These are phyloP conservation scores for Galeopsomyia nigrocyanea DNA, from an alignment of 2,888 invertebrate genomes.

Conservation along the genomic window DNA sequence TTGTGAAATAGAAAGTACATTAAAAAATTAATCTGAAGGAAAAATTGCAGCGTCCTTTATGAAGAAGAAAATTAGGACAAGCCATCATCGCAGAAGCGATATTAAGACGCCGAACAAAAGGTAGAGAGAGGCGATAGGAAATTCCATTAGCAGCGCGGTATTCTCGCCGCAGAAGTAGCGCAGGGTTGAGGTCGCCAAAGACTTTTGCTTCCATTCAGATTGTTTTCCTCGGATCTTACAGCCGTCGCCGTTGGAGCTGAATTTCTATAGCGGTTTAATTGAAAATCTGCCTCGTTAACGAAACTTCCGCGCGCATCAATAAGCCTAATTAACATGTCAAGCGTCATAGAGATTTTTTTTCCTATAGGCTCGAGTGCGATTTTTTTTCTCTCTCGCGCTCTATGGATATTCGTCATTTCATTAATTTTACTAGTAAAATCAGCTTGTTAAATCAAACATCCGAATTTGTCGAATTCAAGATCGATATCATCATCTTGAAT, in stretches of 20 bases:
- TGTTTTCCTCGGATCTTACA: constrained; percentile 33
- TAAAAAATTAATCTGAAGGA: no score
- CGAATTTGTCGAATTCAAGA: no score
- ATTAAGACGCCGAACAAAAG: not conserved
- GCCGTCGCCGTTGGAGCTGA: constrained; percentile 30
- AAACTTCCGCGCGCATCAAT: constrained; percentile 50
- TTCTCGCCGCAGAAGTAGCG: not conserved
- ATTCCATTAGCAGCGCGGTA: constrained; percentile 12
- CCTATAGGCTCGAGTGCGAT: no score
- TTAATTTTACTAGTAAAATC: no score
- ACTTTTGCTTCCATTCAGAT: constrained; percentile 1
- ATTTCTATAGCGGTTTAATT: constrained; percentile 51
- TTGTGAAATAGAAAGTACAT: no score
- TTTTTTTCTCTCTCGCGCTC: no score
- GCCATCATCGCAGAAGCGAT: not conserved
- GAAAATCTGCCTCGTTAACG: constrained; percentile 48
- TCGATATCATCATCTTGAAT: no score
- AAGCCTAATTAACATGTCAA: constrained; percentile 61
- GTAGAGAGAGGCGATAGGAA: constrained; percentile 38
- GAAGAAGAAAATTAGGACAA: not conserved
- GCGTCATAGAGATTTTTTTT: constrained; percentile 39
- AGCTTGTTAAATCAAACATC: no score
- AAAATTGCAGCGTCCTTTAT: no score
- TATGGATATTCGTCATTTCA: no score
- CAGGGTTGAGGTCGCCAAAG: no score